Evolutionary conservation across 2,113 vertebrate species (phyloP).

Genomic region (Pogona vitticeps): DNA sequence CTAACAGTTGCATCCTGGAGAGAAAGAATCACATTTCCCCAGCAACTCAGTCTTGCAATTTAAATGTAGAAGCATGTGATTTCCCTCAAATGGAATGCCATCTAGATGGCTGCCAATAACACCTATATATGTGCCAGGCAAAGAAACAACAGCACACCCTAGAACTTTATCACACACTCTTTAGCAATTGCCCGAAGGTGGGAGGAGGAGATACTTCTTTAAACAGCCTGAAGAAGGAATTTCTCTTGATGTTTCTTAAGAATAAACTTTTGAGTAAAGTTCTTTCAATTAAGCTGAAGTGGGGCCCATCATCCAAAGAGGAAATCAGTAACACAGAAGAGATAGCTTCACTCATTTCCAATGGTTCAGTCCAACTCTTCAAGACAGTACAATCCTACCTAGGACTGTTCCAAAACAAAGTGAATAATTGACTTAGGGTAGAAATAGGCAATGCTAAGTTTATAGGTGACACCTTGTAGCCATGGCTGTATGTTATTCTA

Average conservation of each 20-base stretch:
- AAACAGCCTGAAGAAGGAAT: background rate
- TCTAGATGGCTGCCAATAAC: background rate
- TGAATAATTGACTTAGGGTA: no score
- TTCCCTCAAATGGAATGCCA: background rate
- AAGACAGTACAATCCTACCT: background rate
- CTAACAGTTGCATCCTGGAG: background rate
- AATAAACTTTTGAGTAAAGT: background rate
- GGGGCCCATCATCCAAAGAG: background rate
- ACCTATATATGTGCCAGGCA: background rate
- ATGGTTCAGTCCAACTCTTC: background rate
- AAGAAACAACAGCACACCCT: background rate
- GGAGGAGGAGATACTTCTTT: background rate
- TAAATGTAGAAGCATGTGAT: background rate
- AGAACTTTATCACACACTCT: background rate
- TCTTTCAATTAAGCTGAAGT: background rate
- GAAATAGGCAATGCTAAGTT: background rate
- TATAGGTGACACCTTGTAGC: background rate
- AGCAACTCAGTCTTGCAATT: background rate
- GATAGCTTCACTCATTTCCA: no score
- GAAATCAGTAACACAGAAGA: background rate
- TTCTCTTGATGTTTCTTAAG: background rate
- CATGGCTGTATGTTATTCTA: background rate
- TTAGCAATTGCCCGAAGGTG: background rate
- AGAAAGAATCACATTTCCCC: background rate
- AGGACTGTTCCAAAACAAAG: background rate